Evolutionary conservation across 2,888 invertebrate species (phyloP).

Genomic region (Platypus cylindrus): DNA sequence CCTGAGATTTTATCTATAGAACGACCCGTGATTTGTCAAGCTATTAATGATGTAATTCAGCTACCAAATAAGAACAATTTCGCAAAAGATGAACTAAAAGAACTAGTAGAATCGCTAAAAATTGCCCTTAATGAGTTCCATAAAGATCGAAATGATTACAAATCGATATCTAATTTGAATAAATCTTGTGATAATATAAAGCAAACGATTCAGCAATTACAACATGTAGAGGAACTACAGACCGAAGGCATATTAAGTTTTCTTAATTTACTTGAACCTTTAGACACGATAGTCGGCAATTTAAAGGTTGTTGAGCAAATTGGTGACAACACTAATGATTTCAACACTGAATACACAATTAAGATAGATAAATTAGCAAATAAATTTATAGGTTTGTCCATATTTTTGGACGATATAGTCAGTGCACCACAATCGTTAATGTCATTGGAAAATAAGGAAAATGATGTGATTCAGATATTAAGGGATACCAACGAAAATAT

Average conservation of each 20-base stretch:
- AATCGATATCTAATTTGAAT: slow-evolving; percentile 15
- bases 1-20: slow-evolving; percentile 18
- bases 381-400: slow-evolving; percentile 13
- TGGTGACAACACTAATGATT: slow-evolving; percentile 19
- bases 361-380: slow-evolving; percentile 17
- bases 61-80: too few relatives aligned
- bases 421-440: slow-evolving; percentile 11
- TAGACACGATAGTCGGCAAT: slow-evolving; percentile 17
- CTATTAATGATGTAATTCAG: slow-evolving; percentile 13
- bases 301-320: slow-evolving; percentile 17
- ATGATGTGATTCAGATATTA: slow-evolving; percentile 13
- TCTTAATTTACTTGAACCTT: slow-evolving; percentile 10
- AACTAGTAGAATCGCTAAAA: slow-evolving; percentile 8
- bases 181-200: slow-evolving; percentile 9
- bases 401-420: slow-evolving; percentile 17
- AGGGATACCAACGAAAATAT: slow-evolving; percentile 10
- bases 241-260: slow-evolving; percentile 13
- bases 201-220: slow-evolving; percentile 7
- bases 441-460: slow-evolving; percentile 11
- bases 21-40: slow-evolving; percentile 14
- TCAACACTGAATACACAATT: slow-evolving; percentile 17
- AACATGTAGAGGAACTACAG: slow-evolving; percentile 2
- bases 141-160: slow-evolving; percentile 20
- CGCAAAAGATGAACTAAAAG: slow-evolving; percentile 10
- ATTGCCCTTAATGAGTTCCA: slow-evolving; percentile 14